These are phyloP conservation scores for Hippocampus comes DNA, from an alignment of 2,113 vertebrate species.

Conservation along the genomic window DNA sequence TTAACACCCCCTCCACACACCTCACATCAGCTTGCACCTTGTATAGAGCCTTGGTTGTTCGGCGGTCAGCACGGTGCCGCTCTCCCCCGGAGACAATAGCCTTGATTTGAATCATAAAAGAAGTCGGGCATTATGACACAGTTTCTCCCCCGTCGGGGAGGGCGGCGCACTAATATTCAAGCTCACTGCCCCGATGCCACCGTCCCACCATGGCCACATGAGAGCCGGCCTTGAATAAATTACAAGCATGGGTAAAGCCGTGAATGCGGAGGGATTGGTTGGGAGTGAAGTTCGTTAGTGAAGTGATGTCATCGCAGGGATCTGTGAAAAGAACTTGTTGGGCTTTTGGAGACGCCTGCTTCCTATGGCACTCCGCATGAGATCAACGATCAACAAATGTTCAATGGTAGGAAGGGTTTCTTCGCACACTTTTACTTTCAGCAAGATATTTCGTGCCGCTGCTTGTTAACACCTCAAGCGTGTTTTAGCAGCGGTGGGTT, in stretches of 20 bases:
- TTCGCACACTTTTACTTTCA: not conserved
- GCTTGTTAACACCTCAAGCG: too few relatives aligned
- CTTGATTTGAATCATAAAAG: conserved; percentile 80
- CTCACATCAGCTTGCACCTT: conserved; percentile 43
- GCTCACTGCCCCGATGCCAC: conserved; percentile 45
- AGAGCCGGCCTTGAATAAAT: conserved; percentile 69
- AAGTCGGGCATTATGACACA: conserved; percentile 77
- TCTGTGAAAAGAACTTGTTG: conserved; percentile 61
- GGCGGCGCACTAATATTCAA: conserved; percentile 68
- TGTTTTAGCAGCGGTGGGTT: too few relatives aligned
- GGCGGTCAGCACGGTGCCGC: conserved; percentile 65
- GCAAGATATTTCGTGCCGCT: not conserved
- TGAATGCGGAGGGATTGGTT: conserved; percentile 59
- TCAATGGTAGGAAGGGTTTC: not conserved
- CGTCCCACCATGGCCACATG: conserved; percentile 39
- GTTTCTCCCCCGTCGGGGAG: conserved; percentile 76
- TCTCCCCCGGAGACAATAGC: conserved; percentile 73
- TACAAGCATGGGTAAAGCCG: conserved; percentile 52
- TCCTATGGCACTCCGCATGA: conserved; percentile 50
- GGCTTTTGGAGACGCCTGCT: conserved; percentile 60
- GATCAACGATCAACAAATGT: conserved; percentile 19
- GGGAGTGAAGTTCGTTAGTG: conserved; percentile 65
- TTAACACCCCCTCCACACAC: conserved; percentile 26
- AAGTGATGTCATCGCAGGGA: conserved; percentile 64
- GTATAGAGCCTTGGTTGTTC: conserved; percentile 73